A percentile compares a stretch with the other conserved stretches of the same genome.
Conservation (phyloP, 2,888 invertebrate species). For the Steromphala cineraria region DNA sequence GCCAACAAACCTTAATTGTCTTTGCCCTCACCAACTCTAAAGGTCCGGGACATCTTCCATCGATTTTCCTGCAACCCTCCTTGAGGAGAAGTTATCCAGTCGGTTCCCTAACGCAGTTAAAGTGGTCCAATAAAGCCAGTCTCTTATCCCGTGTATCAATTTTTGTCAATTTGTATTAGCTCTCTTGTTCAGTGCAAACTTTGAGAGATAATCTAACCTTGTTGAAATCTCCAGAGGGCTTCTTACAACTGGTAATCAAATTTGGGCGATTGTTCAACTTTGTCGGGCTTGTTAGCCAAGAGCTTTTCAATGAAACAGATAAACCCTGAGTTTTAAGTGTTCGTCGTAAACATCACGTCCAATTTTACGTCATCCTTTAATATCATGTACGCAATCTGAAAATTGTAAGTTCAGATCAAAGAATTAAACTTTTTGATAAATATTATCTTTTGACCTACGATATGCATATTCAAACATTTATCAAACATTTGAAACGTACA, state of each 20-base stretch:
- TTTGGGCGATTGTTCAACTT: slow-evolving; percentile 8
- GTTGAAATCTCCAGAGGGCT: slow-evolving; percentile 9
- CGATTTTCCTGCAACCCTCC: not conserved
- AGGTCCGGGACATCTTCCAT: not conserved
- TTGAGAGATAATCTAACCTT: not conserved
- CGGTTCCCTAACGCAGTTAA: slow-evolving; percentile 1
- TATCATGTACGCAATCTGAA: no score
- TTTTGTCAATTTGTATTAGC: slow-evolving; percentile 24
- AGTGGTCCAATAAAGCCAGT: not conserved
- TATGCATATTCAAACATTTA: no score
- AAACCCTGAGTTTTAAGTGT: no score
- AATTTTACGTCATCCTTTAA: no score
- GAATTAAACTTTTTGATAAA: no score
- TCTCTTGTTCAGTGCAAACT: slow-evolving; percentile 10
- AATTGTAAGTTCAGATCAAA: no score
- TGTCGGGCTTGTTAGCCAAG: not conserved
- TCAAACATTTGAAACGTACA: no score
- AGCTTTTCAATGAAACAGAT: no score
- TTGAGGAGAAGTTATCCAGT: not conserved
- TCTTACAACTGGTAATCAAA: slow-evolving; percentile 18
- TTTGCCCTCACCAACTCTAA: not conserved
- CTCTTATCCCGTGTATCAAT: slow-evolving; percentile 10
- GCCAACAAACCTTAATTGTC: not conserved
- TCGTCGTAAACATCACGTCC: no score
- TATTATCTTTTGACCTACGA: no score